Conservation (phyloP, 2,888 invertebrate genomes). For the Amitus sp. region DNA sequence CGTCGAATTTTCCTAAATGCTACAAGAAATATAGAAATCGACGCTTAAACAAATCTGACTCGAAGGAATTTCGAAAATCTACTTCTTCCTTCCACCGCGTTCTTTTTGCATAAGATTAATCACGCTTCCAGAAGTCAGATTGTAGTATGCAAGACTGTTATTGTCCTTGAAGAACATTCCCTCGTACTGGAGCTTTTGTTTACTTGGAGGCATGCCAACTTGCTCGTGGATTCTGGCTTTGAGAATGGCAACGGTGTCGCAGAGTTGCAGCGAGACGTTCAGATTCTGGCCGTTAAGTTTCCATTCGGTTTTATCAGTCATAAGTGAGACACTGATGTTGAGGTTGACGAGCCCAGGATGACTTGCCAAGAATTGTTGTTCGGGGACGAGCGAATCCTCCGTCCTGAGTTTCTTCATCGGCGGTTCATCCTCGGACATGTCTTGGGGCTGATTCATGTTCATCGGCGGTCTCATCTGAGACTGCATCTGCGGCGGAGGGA, state of each 20-base stretch:
- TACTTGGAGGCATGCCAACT: slow-evolving; percentile 94
- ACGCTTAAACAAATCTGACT: no score
- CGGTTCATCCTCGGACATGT: slow-evolving; percentile 80
- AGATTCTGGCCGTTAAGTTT: slow-evolving; percentile 91
- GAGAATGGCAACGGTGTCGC: slow-evolving; percentile 83
- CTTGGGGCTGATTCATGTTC: slow-evolving; percentile 67
- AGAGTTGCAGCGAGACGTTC: slow-evolving; percentile 79
- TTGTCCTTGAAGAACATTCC: slow-evolving; percentile 98
- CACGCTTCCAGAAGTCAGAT: slow-evolving; percentile 84
- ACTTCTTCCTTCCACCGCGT: slow-evolving; percentile 97
- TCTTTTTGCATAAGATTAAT: slow-evolving; percentile 95
- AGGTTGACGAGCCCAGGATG: slow-evolving; percentile 83
- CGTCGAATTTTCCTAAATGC: no score
- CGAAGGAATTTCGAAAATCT: slow-evolving; percentile 55
- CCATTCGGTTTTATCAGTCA: slow-evolving; percentile 94
- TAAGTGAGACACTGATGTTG: slow-evolving; percentile 83
- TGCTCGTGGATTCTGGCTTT: slow-evolving; percentile 88
- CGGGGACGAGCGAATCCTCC: slow-evolving; percentile 93
- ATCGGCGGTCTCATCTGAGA: slow-evolving; percentile 54
- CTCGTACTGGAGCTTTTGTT: slow-evolving; percentile 96
- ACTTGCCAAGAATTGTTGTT: slow-evolving; percentile 80
- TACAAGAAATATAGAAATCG: no score
- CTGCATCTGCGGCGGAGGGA: slow-evolving; percentile 63
- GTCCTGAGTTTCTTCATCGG: slow-evolving; percentile 88
- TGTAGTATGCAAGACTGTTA: slow-evolving; percentile 95